Percentiles rank a stretch among this genome's conserved stretches.
Conservation (phyloP, 2,797 vertebrate genomes). For the Arrhamphus sclerolepis region DNA sequence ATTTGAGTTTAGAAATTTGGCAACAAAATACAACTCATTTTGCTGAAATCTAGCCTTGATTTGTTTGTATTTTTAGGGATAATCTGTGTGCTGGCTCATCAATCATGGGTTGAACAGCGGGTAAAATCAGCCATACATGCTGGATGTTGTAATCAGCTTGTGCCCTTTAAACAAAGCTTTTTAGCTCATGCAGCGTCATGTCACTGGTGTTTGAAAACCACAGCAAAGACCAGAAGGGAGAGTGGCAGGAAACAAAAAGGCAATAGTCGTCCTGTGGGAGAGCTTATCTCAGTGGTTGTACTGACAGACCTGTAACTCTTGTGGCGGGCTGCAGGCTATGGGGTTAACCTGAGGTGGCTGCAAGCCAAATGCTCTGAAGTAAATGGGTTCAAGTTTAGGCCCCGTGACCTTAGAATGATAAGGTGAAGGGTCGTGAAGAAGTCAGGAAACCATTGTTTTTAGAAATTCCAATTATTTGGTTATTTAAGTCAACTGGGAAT, state of each 20-base stretch:
- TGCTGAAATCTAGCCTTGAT: not conserved
- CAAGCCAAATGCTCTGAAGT: conserved; percentile 58
- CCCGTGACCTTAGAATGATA: conserved; percentile 69
- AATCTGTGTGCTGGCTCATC: conserved; percentile 3
- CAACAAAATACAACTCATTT: not conserved
- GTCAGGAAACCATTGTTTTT: conserved; percentile 86
- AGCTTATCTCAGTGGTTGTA: conserved; percentile 47
- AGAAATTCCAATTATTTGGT: conserved; percentile 84
- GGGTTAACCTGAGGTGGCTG: conserved; percentile 76
- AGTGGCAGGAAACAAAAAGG: conserved; percentile 39
- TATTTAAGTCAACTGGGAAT: conserved; percentile 76
- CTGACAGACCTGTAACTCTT: conserved; percentile 56
- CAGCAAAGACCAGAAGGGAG: conserved; percentile 24
- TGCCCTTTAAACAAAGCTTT: not conserved
- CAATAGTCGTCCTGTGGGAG: conserved; percentile 33
- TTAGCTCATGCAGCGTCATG: conserved; percentile 2
- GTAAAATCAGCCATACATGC: conserved; percentile 6
- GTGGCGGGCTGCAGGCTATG: conserved; percentile 53
- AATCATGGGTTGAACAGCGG: conserved; percentile 3
- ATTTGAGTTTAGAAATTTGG: not conserved
- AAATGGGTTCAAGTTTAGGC: conserved; percentile 81
- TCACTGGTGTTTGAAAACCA: conserved; percentile 21
- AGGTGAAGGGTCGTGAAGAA: conserved; percentile 79
- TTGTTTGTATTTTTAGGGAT: conserved; percentile 7
- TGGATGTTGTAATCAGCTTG: not conserved